phyloP scores from a whole-genome alignment of 2,888 invertebrate genomes.

The Matsumyia berberina region DNA sequence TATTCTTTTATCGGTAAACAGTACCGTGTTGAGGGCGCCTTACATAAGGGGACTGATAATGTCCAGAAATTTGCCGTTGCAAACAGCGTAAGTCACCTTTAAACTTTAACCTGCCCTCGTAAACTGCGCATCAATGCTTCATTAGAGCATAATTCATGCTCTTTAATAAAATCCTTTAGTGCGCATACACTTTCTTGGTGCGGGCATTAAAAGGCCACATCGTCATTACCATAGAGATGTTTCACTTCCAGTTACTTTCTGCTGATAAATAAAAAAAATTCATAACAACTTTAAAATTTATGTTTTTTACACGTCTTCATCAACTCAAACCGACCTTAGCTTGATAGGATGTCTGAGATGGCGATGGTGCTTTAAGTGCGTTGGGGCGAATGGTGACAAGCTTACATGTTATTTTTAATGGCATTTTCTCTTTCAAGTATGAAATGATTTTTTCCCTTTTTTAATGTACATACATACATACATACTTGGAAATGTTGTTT shows the following conservation, averaged over 20 bases:
- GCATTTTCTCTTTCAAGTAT: conserved; percentile 25
- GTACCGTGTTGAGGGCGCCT: too few species aligned
- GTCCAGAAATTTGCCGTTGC: too few species aligned
- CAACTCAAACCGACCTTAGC: conserved; percentile 15
- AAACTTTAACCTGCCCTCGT: too few species aligned
- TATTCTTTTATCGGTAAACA: too few species aligned
- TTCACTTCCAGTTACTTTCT: too few species aligned
- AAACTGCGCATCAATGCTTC: not conserved
- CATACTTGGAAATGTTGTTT: not conserved
- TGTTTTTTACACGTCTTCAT: conserved; percentile 44
- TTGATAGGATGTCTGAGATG: conserved; percentile 20
- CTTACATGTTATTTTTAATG: conserved; percentile 71
- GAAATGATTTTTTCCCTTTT: not conserved
- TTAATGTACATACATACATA: conserved; percentile 5
- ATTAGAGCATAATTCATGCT: not conserved
- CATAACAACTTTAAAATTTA: conserved; percentile 16
- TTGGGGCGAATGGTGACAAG: conserved; percentile 9
- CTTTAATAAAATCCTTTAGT: not conserved
- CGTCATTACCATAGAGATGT: not conserved
- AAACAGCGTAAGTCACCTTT: too few species aligned
- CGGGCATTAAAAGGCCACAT: not conserved
- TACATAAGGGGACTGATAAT: too few species aligned
- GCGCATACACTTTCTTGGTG: conserved; percentile 1
- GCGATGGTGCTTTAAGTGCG: not conserved
- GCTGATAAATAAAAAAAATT: not conserved